Percentiles rank a stretch among this genome's conserved stretches.
Conservation (phyloP, 2,888 invertebrate species). For the Meiosimyza platycephala region DNA sequence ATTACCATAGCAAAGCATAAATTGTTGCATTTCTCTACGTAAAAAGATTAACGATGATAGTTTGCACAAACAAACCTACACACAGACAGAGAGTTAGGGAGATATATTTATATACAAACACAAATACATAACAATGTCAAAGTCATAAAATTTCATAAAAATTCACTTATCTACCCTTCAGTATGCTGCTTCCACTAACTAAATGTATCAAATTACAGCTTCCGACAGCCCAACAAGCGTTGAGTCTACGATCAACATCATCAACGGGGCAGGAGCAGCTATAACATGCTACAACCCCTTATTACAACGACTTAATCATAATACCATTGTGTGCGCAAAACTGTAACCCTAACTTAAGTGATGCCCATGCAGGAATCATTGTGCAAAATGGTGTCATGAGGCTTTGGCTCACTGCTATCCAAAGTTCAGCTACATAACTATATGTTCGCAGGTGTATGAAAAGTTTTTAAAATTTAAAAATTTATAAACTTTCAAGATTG, state of each 20-base stretch:
- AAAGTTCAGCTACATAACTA: too few relatives aligned
- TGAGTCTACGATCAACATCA: slow-evolving; percentile 10
- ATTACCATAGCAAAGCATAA: background rate
- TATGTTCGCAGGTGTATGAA: too few relatives aligned
- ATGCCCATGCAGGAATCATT: too few relatives aligned
- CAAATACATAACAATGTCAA: background rate
- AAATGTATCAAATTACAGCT: slow-evolving; percentile 35
- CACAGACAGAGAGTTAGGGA: background rate
- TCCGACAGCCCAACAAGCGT: slow-evolving; percentile 26
- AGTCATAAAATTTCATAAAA: slow-evolving; percentile 31
- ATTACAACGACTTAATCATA: slow-evolving; percentile 56
- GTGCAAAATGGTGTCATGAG: too few relatives aligned
- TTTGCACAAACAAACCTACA: background rate
- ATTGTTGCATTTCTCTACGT: slow-evolving; percentile 6
- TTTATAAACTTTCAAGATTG: too few relatives aligned
- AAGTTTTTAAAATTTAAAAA: too few relatives aligned
- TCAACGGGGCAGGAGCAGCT: slow-evolving; percentile 31
- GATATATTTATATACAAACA: background rate
- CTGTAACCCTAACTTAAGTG: too few relatives aligned
- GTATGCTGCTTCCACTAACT: slow-evolving; percentile 16
- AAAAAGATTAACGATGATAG: slow-evolving; percentile 8
- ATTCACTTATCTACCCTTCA: slow-evolving; percentile 33
- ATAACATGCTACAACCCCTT: slow-evolving; percentile 41
- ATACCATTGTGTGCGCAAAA: slow-evolving; percentile 53
- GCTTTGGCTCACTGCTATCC: too few relatives aligned